Evolutionary conservation across 2,888 invertebrate species (phyloP), one percentile per base, ranked within the genome.

Genomic region (Mystacides longicornis): DNA sequence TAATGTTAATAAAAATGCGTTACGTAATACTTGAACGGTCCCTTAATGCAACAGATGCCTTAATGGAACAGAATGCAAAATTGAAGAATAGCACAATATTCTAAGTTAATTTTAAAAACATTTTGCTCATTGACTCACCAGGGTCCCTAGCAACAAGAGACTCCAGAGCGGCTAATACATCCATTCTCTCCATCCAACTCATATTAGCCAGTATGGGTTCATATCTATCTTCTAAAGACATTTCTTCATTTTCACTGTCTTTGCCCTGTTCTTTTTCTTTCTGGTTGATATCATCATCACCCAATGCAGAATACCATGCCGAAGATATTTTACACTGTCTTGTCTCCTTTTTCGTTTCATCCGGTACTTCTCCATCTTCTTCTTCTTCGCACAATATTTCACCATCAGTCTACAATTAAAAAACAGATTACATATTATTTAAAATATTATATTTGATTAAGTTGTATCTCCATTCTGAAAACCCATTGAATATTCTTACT

Each of bases 91-190:
- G n/a, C n/a, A n/a, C n/a, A n/a, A n/a, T n/a, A n/a, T n/a, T n/a
- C n/a, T n/a, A n/a, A n/a, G n/a, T n/a, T n/a, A n/a, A n/a, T n/a
- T n/a, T n/a, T n/a, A n/a, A n/a, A n/a, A n/a, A n/a, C n/a, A n/a
- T n/a, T n/a, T n/a, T n/a, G n/a, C n/a, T n/a, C n/a, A n/a, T n/a
- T n/a, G n/a, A 51, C 63, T 61, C 67, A 51, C 93, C 96, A 0
- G 97, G 96, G 68, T 93, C 90, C n/a, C 95, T 81, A 0, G 88
- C 87, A 0, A 88, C 89, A 21, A 90, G 72, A 0, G 85, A 89
- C 63, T 89, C 85, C 16, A 92, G 67, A 2, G 86, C 87, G 1
- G 88, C 87, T 63, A 89, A 71, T 5, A 85, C 87, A 63, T 92
- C 90, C 56, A 91, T 84, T 16, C 93, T 76, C 63, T 94, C 94